These are phyloP conservation scores for Thereuonema tuberculata DNA, from an alignment of 1,140 invertebrate species.

Conservation along the genomic window DNA sequence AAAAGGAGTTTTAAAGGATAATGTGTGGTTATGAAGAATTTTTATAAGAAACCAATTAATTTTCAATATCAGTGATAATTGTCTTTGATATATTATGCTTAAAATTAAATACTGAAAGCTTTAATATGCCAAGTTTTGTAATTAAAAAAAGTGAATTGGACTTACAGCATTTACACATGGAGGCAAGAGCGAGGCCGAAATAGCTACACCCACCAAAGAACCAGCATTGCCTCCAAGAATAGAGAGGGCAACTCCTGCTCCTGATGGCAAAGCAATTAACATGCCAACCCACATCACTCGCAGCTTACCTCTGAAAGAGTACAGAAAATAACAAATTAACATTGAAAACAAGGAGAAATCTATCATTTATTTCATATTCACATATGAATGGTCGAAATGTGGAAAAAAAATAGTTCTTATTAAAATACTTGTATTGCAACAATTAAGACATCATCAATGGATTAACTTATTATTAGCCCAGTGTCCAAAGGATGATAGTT, in stretches of 20 bases:
- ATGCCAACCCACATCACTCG: constrained; percentile 49
- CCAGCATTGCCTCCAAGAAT: constrained; percentile 67
- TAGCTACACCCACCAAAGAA: constrained; percentile 73
- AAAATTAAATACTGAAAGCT: too few relatives aligned
- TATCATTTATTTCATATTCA: too few relatives aligned
- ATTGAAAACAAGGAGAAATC: too few relatives aligned
- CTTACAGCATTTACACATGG: constrained; percentile 71
- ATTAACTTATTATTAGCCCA: too few relatives aligned
- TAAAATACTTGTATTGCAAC: too few relatives aligned
- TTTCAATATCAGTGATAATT: neutral
- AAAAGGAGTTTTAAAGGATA: neutral
- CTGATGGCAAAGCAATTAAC: constrained; percentile 52
- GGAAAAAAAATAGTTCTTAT: too few relatives aligned
- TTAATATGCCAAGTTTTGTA: neutral
- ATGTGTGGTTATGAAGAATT: neutral
- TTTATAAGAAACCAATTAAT: neutral
- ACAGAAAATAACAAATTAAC: too few relatives aligned
- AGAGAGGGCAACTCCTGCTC: constrained; percentile 71
- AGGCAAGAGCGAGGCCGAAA: constrained; percentile 72
- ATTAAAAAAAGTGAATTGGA: constrained; percentile 13
- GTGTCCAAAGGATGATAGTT: too few relatives aligned
- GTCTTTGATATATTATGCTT: too few relatives aligned
- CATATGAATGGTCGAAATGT: too few relatives aligned
- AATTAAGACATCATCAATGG: too few relatives aligned
- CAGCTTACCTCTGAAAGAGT: constrained; percentile 39